Percentiles rank a stretch among this genome's conserved stretches.
Evolutionary conservation across 23 tunicate species (phyloP).

Genomic region (Phallusia fumigata): DNA sequence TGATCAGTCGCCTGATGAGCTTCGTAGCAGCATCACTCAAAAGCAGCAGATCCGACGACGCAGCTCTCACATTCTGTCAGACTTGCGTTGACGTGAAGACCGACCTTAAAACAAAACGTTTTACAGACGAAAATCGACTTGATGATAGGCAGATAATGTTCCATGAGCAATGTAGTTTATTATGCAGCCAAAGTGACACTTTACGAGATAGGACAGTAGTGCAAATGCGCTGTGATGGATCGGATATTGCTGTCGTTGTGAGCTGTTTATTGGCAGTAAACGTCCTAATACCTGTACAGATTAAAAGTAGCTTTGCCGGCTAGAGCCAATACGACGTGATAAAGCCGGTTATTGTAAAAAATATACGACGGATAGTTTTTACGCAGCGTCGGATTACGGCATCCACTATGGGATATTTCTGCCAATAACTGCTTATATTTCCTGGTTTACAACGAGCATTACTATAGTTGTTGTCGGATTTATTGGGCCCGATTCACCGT

Average conservation of each 20-base stretch:
- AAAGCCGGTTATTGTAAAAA: neutral
- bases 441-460: neutral
- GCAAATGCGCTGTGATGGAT: neutral
- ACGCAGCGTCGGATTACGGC: neutral
- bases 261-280: neutral
- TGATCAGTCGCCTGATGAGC: neutral
- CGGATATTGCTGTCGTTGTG: neutral
- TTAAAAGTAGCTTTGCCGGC: neutral
- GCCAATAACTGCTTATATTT: slow-evolving; percentile 1
- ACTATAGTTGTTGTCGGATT: slow-evolving; percentile 1
- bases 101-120: too few relatives aligned
- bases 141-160: too few relatives aligned
- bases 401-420: neutral
- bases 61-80: too few relatives aligned
- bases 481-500: slow-evolving; percentile 1
- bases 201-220: neutral
- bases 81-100: too few relatives aligned
- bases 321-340: neutral
- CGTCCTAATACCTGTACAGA: neutral
- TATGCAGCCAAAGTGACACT: neutral
- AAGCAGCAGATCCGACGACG: neutral
- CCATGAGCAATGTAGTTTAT: neutral
- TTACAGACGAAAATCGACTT: too few relatives aligned
- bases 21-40: neutral
- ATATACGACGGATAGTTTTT: neutral